Percentiles rank a stretch among this genome's conserved stretches.
Conservation (phyloP, 2,113 vertebrate genomes). For the Tragelaphus buxtoni region DNA sequence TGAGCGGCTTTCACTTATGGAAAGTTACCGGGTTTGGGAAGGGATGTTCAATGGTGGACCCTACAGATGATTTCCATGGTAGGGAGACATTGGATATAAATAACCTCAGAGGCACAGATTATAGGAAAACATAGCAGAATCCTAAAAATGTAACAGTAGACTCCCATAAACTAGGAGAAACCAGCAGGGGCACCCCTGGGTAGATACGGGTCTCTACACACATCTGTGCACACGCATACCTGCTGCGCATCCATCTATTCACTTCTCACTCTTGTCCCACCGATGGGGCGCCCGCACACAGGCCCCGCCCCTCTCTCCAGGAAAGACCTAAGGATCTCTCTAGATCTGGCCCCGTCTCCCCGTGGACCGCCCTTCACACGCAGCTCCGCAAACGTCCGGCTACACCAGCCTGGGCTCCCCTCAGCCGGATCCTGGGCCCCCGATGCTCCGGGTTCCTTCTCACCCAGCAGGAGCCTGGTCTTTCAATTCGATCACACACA, state of each 20-base stretch:
- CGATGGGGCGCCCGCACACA: fast-evolving
- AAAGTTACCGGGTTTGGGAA: fast-evolving
- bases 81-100: fast-evolving
- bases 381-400: not conserved
- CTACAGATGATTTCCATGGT: fast-evolving
- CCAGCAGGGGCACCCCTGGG: fast-evolving
- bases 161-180: not conserved
- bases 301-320: not conserved
- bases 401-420: not conserved
- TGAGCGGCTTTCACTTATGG: not conserved
- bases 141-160: not conserved
- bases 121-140: fast-evolving
- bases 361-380: fast-evolving
- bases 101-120: fast-evolving
- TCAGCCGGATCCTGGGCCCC: not conserved
- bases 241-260: fast-evolving
- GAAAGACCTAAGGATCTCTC: not conserved
- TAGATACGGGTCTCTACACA: fast-evolving
- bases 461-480: slow-evolving; percentile 19
- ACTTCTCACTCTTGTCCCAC: not conserved
- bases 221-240: not conserved
- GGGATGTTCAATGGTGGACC: fast-evolving
- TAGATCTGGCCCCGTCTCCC: fast-evolving
- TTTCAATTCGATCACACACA: slow-evolving; percentile 54
- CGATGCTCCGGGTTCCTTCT: not conserved